Evolutionary conservation across 2,797 vertebrate species (phyloP), one percentile per base, ranked within the genome.

Genomic region (Parauchenoglanis ngamensis): DNA sequence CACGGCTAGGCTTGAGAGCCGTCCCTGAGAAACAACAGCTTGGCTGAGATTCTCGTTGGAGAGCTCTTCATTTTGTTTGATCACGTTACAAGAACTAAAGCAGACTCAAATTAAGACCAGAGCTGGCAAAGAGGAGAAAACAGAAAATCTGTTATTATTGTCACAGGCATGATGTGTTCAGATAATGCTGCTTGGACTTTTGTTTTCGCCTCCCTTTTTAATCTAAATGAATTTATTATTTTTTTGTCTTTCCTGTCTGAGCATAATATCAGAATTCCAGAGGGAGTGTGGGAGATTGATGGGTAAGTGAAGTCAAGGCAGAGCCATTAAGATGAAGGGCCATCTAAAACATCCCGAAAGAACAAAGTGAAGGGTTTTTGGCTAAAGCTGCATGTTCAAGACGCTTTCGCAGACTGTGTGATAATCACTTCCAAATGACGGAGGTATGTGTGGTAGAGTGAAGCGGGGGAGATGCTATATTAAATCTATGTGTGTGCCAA

Each of bases 381-480:
- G 88, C 85, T 89, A 61, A 84, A 89, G 86, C 68, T n/a, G 72
- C 57, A 57, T 49, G 63, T 68, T 85, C 61, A 65, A 79, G 87
- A 68, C 54, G 86, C 68, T 91, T 70, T 85, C 87, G 76, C 82
- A 65, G 83, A 65, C 85, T 44, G 70, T 54, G 61, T 82, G 75
- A 85, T 91, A 90, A 91, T 89, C 46, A 70, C 85, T 90, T 85
- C 84, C 89, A 91, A 90, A 91, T 88, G 88, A 87, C 63, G 40
- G 59, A 85, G 85, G 85, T 83, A 85, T 86, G 86, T 83, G 70
- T 72, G 85, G 82, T 57, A 76, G 85, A 82, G 73, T 28, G 67
- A 83, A 61, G 84, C 15, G 57, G 75, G 73, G 70, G 77, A 61
- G 76, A 72, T 85, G 82, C 80, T 88, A 54, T 86, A 88, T 76